These are phyloP conservation scores for Margarornis squamiger DNA, from an alignment of 2,797 vertebrate genomes.

Conservation along the genomic window DNA sequence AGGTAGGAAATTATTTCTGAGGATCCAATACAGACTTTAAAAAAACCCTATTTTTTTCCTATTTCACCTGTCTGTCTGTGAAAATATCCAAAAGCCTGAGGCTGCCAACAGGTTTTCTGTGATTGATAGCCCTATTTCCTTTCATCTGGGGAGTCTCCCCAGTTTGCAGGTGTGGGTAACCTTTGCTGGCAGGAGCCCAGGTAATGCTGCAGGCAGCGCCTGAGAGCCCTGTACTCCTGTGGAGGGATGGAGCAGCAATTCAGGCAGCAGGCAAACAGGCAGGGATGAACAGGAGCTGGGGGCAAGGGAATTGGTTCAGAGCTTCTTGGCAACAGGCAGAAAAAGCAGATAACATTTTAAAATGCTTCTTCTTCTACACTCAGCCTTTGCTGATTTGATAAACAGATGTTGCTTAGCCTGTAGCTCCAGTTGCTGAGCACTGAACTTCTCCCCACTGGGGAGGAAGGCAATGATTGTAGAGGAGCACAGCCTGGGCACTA, in stretches of 20 bases:
- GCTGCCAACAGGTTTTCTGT: background rate
- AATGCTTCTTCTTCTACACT: background rate
- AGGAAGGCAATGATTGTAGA: background rate
- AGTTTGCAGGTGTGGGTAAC: background rate
- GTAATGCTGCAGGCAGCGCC: background rate
- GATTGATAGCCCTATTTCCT: background rate
- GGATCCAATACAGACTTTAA: background rate
- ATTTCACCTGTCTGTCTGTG: background rate
- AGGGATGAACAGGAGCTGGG: background rate
- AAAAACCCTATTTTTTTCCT: accelerated
- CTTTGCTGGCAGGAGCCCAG: background rate
- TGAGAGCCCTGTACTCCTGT: background rate
- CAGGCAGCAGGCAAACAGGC: background rate
- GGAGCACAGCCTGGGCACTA: background rate
- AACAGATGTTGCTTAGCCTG: background rate
- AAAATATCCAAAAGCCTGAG: background rate
- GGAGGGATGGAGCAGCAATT: background rate
- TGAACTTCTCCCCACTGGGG: background rate
- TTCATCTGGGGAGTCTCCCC: accelerated
- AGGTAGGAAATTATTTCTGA: background rate
- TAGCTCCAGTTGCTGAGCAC: background rate
- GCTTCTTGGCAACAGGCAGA: background rate
- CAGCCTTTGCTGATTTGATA: background rate
- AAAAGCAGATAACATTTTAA: background rate
- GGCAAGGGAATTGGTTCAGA: background rate